A percentile compares a stretch with the other conserved stretches of the same genome.
Conservation (phyloP, 2,113 vertebrate species). For the Fukomys damarensis region DNA sequence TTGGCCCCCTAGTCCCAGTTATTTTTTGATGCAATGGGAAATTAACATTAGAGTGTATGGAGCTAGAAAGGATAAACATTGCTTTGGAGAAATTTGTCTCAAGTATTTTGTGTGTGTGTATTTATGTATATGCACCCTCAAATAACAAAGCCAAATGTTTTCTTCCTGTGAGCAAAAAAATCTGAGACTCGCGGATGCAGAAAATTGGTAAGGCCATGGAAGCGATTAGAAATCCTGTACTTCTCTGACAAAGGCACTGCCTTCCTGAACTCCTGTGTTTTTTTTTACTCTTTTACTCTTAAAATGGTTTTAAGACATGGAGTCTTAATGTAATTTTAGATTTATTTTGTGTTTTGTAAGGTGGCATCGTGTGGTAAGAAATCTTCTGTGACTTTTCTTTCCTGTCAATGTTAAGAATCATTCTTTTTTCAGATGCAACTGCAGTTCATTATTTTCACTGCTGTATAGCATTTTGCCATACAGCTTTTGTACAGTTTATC, state of each 20-base stretch:
- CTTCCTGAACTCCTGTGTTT: neutral
- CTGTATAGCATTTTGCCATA: neutral
- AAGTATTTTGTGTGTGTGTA: neutral
- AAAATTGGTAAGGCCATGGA: neutral
- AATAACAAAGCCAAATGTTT: neutral
- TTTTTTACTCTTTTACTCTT: neutral
- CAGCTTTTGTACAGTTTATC: neutral
- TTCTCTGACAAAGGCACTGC: neutral
- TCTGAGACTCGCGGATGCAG: neutral
- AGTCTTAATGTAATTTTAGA: neutral
- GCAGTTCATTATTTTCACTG: neutral
- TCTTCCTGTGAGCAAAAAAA: neutral
- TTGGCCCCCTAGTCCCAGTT: neutral
- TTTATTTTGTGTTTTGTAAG: neutral
- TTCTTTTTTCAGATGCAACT: neutral
- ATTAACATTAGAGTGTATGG: neutral
- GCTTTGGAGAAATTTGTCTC: neutral
- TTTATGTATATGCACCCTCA: neutral
- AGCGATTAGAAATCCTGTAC: neutral
- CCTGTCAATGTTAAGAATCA: neutral
- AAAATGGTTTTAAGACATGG: neutral
- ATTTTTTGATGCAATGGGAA: constrained; percentile 30
- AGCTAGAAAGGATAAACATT: neutral
- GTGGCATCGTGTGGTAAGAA: neutral
- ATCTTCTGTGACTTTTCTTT: neutral